These are phyloP conservation scores for Periplaneta americana DNA, from an alignment of 1,140 invertebrate genomes.

Conservation along the genomic window DNA sequence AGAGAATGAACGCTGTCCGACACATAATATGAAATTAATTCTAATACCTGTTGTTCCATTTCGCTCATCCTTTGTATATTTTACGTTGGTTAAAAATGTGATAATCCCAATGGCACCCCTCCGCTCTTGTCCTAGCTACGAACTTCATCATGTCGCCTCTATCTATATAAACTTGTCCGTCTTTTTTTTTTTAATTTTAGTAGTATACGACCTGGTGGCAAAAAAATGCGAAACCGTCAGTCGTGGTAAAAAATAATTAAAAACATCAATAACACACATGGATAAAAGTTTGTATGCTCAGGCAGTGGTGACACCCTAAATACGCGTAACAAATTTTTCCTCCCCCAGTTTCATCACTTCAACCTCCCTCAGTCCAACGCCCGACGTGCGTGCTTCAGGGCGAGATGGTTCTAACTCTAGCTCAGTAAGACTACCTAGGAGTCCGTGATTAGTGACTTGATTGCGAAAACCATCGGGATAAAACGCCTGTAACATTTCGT, in stretches of 20 bases:
- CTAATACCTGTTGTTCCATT: neutral
- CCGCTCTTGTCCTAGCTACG: neutral
- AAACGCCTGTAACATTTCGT: too few relatives aligned
- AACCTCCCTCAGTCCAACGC: neutral
- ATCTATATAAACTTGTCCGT: neutral
- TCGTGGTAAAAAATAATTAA: neutral
- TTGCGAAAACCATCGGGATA: too few relatives aligned
- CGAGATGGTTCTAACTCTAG: neutral
- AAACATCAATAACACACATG: neutral
- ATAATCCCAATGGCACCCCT: neutral
- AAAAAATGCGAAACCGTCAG: neutral
- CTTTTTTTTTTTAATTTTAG: neutral
- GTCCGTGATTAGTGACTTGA: too few relatives aligned
- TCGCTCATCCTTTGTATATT: neutral
- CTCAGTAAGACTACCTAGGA: neutral
- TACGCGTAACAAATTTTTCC: neutral
- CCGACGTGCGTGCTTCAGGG: neutral
- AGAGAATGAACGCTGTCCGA: neutral
- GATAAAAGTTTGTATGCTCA: neutral
- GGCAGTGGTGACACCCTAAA: neutral
- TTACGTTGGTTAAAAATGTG: neutral
- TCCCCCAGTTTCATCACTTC: neutral
- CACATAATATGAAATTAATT: neutral
- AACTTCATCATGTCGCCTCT: neutral
- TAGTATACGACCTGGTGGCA: neutral